phyloP scores from a whole-genome alignment of 2,888 invertebrate genomes.

The Parapristionchus giblindavisi region DNA sequence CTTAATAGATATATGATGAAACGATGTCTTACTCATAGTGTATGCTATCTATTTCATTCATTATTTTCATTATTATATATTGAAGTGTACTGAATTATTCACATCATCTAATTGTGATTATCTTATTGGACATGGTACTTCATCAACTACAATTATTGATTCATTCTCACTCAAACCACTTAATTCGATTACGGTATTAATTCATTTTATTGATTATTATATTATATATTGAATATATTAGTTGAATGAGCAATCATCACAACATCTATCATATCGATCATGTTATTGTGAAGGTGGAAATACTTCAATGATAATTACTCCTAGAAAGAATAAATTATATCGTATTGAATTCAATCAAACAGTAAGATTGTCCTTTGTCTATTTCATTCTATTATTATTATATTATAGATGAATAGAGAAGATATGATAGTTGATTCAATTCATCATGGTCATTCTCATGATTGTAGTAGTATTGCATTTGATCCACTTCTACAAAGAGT shows the following conservation, averaged over 20 bases:
- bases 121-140: background rate
- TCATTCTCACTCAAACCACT: conserved; percentile 7
- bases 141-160: background rate
- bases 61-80: background rate
- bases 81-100: background rate
- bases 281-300: background rate
- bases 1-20: conserved; percentile 14
- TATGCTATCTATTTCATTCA: no score
- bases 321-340: background rate
- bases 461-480: conserved; percentile 1
- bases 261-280: no score
- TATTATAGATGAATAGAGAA: no score
- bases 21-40: background rate
- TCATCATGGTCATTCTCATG: conserved; percentile 3
- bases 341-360: conserved; percentile 5
- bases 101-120: conserved; percentile 7
- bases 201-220: background rate
- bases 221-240: background rate
- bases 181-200: conserved; percentile 3
- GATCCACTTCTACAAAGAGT: background rate
- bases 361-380: background rate
- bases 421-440: conserved; percentile 4
- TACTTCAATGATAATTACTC: conserved; percentile 3
- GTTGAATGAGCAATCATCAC: background rate
- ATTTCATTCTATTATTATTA: background rate